Base-by-base conservation (phyloP, 2,113 vertebrate genomes). In the Hippocampus abdominalis region DNA sequence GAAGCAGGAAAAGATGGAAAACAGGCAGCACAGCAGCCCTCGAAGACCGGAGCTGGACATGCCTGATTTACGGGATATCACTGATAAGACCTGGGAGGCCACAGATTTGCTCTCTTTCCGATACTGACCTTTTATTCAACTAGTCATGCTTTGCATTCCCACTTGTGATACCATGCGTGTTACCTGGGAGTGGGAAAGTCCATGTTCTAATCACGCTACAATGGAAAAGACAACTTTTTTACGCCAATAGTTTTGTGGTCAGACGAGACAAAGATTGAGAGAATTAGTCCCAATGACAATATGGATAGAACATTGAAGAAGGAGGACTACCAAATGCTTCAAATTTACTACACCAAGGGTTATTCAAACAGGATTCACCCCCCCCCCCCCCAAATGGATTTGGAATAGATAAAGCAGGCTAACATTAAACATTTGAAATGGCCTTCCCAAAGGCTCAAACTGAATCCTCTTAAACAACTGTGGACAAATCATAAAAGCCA, bases 81-180 rank as follows among this genome's bases (percentile, higher is more conserved):
- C 54, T 13, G 82, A 88, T 87, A 88, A 56, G 36, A 57, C 64
- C 65, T 6, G 20, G 49, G 44, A 61, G 23, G 49, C 72, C 67
- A 70, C 61, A 68, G 74, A 79, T 70, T 1, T 53, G 75, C 67
- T 56, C 57, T 73, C 70, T 61, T 64, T 82, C 62, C 69, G 74
- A 64, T 60, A 1, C 63, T 91, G 87, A 91, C 84, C 91, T 92
- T 91, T 91, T 73, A 79, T 88, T 90, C 87, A 88, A 80, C 89
- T 81, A 78, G 62, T 40, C 27, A 64, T 13, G 8, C 84, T 92
- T 92, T 93, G 87, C 92, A 93, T 91, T 83, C 62, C 65, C 73
- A 73, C 64, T 80, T 66, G 29, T 75, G 73, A 84, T 82, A 74
- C 39, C 70, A 68, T 57, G 39, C 56, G 44, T 67, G 79, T 71